These are phyloP conservation scores for Psilopogon haemacephalus DNA, from an alignment of 2,113 vertebrate species.

Conservation along the genomic window DNA sequence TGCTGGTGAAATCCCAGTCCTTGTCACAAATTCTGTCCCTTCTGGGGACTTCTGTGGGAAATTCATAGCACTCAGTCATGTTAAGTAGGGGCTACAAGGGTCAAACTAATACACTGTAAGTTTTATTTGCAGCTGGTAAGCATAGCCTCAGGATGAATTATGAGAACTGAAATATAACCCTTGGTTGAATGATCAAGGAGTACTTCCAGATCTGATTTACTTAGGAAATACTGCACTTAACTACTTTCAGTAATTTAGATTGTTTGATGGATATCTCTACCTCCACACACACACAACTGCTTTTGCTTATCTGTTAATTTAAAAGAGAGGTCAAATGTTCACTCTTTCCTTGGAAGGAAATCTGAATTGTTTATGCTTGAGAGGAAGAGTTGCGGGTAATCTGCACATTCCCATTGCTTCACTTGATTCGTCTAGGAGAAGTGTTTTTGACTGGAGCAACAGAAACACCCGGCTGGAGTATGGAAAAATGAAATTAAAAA, in stretches of 20 bases:
- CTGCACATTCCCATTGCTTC: slow-evolving; percentile 12
- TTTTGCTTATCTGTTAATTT: slow-evolving; percentile 48
- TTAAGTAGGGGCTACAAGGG: neutral
- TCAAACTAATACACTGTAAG: neutral
- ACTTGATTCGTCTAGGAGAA: slow-evolving; percentile 36
- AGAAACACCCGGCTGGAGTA: neutral
- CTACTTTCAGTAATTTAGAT: slow-evolving; percentile 11
- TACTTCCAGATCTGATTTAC: neutral
- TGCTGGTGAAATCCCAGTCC: neutral
- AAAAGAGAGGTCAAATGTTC: slow-evolving; percentile 63
- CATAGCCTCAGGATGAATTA: neutral
- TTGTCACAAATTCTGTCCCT: neutral
- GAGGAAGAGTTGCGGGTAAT: slow-evolving; percentile 20
- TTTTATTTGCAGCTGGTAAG: slow-evolving; percentile 3
- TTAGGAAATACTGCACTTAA: slow-evolving; percentile 38
- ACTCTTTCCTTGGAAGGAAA: slow-evolving; percentile 41
- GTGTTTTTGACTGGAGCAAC: slow-evolving; percentile 39
- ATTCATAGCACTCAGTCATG: neutral
- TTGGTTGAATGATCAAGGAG: slow-evolving; percentile 31
- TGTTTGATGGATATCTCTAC: neutral
- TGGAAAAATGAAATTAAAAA: neutral
- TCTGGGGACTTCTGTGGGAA: neutral
- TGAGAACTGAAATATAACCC: neutral
- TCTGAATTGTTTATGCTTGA: slow-evolving; percentile 44
- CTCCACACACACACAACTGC: neutral